Evolutionary conservation across 1,140 invertebrate species (phyloP), one percentile per base, ranked within the genome.

Genomic region (Ladona fulva): DNA sequence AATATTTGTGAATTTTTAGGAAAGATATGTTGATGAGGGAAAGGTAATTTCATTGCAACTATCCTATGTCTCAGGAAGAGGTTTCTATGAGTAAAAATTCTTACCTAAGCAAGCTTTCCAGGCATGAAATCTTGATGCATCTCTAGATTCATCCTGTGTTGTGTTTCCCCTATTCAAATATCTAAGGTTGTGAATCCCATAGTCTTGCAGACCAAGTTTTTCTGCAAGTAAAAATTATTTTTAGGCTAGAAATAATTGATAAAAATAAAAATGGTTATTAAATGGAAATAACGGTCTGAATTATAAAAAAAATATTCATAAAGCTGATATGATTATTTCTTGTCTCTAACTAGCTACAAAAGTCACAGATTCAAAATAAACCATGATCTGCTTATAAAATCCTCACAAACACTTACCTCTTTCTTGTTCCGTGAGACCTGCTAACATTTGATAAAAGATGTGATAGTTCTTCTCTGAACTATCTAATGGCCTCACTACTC

Each of bases 391-490:
- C 1, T n/a, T 16, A 79, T 80, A 3, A 5, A n/a, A 79, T 11
- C 14, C 73, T 75, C 76, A 75, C 80, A 81, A 83, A 37, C 29
- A 37, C 29, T 37, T 8, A 91, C 91, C 87, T 88, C 95, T 89
- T 86, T 97, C 96, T 80, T 97, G 95, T 74, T 90, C 85, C 16
- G 91, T 92, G 0, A 98, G 88, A 5, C 96, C 96, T 19, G 95
- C 95, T 25, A 98, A 86, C 92, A 98, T 93, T 86, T 98, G 96
- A 86, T 98, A 98, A 87, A 98, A 98, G 83, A 98, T 97, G 83
- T 98, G 96, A 84, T 97, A 98, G 86, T 97, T 98, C 82, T 96
- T 96, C 86, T 97, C 96, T 25, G 24, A 25, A 82, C 93, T 92
- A 11, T 91, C 87, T 79, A 95, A 86, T 7, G 94, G 94, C 37